A percentile compares a stretch with the other conserved stretches of the same genome.
phyloP scores from a whole-genome alignment of 2,113 vertebrate genomes.

The Accipiter cooperii region DNA sequence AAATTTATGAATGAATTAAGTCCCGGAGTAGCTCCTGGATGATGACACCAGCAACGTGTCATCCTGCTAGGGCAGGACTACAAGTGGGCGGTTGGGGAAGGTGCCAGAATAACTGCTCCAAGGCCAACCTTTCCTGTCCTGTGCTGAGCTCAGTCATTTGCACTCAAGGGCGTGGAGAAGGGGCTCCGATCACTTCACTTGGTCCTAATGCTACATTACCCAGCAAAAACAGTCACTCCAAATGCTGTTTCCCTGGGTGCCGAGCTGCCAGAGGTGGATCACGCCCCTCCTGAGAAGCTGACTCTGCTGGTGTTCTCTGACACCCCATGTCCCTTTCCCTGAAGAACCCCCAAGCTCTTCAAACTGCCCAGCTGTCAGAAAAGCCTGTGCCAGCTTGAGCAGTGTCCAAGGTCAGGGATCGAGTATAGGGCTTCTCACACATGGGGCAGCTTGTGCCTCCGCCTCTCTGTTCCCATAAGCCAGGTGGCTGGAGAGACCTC shows the following conservation, averaged over 20 bases:
- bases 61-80: not conserved
- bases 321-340: not conserved
- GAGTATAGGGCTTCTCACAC: not conserved
- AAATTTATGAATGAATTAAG: not conserved
- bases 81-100: not conserved
- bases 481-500: not conserved
- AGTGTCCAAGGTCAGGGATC: not conserved
- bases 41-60: not conserved
- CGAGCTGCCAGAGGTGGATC: not conserved
- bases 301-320: not conserved
- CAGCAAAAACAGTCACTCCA: not conserved
- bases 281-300: not conserved
- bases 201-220: not conserved
- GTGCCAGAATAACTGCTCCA: not conserved
- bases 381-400: not conserved
- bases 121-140: not conserved
- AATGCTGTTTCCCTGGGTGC: not conserved
- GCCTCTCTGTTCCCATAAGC: not conserved
- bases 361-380: not conserved
- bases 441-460: not conserved
- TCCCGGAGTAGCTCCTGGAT: not conserved
- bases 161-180: accelerated
- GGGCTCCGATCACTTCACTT: not conserved
- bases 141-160: not conserved
- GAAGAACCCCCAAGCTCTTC: not conserved